Conservation (phyloP, 2,113 vertebrate species). For the Dicaeum eximium region DNA sequence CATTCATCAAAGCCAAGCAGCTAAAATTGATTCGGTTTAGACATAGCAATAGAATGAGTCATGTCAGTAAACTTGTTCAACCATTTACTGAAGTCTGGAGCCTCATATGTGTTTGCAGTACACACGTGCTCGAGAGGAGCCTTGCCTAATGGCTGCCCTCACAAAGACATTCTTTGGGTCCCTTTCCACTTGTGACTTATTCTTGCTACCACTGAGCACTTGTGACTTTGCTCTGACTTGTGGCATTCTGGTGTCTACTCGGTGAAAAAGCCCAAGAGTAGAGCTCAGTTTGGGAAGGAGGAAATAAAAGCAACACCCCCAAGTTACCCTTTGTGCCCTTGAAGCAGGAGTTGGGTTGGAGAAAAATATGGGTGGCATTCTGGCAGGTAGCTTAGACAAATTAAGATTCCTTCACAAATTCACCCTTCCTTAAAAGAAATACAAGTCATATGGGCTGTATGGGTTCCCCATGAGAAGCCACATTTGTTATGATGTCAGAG, state of each 20-base stretch:
- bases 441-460: neutral
- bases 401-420: too few relatives aligned
- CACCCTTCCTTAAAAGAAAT: neutral
- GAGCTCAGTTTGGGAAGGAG: neutral
- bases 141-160: neutral
- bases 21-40: conserved; percentile 26
- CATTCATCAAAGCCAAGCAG: neutral
- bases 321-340: neutral
- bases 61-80: conserved; percentile 41
- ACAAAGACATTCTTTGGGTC: neutral
- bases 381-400: neutral
- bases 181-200: neutral
- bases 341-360: neutral
- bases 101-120: neutral
- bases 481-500: neutral
- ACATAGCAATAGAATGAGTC: conserved; percentile 42
- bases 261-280: neutral
- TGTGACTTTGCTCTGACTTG: neutral
- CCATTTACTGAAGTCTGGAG: conserved; percentile 41
- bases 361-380: neutral
- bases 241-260: neutral
- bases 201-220: neutral
- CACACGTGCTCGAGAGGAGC: neutral
- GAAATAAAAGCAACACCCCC: neutral
- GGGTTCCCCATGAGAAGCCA: neutral